Base-by-base conservation (phyloP, 2,888 invertebrate genomes). In the Smittia aterrima region DNA sequence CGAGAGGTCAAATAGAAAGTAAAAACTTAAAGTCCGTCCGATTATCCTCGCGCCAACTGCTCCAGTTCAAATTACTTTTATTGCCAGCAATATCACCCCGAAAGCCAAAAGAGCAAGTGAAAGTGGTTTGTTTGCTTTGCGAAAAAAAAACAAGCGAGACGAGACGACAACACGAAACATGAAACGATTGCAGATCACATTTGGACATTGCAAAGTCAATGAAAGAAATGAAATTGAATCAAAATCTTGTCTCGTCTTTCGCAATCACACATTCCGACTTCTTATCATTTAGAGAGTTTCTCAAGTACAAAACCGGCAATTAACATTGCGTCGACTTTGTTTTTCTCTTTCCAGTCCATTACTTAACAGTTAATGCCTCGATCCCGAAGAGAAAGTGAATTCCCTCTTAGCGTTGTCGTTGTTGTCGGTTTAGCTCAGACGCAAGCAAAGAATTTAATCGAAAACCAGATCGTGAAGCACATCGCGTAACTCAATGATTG, bases 1-100 rank as follows among this genome's bases (percentile, higher is more conserved):
- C 18, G 58, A 58, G 67, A 67, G 67, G 67, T 67, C 67, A 67
- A 41, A n/a, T 41, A 67, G 67, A 67, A 67, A 67, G 67, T 24
- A 18, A 58, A 20, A 58, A 1, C 22, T 58, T n/a, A n/a, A n/a
- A 18, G n/a, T 47, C 53, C 53, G 22, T n/a, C 47, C 47, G 47
- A 47, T 16, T 16, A n/a, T 47, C 3, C n/a, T 47, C 53, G n/a
- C n/a, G 53, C 18, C 3, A 18, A 47, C 47, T 47, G 47, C 47
- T 47, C 47, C 47, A 47, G 16, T 47, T 47, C 16, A 11, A 47
- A 47, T 47, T 47, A 47, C 32, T 13, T 66, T 66, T 64, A 64
- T 64, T 27, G 25, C 62, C 40, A 20, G 9, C 32, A 1, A 25
- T 25, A 13, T 64, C 16, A 18, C 20, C 41, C 38, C 24, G 24